Conservation (phyloP, 2,797 vertebrate genomes). For the Fundulus diaphanus region DNA sequence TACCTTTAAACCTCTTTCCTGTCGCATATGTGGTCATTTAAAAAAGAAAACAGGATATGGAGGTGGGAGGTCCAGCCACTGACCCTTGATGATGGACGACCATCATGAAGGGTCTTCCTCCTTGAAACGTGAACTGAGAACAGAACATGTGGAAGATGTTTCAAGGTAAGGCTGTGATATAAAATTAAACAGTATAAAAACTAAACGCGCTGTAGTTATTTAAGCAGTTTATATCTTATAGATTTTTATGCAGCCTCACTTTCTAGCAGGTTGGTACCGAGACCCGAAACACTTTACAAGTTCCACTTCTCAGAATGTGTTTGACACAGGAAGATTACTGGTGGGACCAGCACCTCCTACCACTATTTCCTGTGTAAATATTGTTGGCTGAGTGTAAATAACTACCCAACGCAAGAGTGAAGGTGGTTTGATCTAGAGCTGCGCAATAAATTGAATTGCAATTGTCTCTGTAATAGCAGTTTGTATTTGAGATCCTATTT, state of each 20-base stretch:
- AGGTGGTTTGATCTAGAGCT: background rate
- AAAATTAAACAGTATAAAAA: background rate
- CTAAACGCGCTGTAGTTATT: background rate
- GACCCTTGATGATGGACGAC: background rate
- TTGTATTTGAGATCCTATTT: background rate
- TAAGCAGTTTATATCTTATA: too few relatives aligned
- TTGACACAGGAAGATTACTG: slow-evolving; percentile 2
- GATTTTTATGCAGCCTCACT: background rate
- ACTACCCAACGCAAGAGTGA: background rate
- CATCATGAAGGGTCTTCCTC: background rate
- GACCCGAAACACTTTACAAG: background rate
- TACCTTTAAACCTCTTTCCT: background rate
- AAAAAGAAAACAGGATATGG: background rate
- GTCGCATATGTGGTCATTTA: background rate
- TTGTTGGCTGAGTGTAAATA: background rate
- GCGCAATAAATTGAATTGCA: background rate
- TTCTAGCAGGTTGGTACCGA: background rate
- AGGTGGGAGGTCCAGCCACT: background rate
- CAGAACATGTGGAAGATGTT: background rate
- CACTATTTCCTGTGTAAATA: background rate
- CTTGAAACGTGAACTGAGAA: background rate
- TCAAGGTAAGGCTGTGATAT: background rate
- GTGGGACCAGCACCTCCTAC: background rate
- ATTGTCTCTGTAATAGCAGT: background rate
- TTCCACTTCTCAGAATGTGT: background rate